Evolutionary conservation across 2,888 invertebrate genomes (phyloP), one percentile per base, ranked within the genome.

Genomic region (Aleiodes alternator): DNA sequence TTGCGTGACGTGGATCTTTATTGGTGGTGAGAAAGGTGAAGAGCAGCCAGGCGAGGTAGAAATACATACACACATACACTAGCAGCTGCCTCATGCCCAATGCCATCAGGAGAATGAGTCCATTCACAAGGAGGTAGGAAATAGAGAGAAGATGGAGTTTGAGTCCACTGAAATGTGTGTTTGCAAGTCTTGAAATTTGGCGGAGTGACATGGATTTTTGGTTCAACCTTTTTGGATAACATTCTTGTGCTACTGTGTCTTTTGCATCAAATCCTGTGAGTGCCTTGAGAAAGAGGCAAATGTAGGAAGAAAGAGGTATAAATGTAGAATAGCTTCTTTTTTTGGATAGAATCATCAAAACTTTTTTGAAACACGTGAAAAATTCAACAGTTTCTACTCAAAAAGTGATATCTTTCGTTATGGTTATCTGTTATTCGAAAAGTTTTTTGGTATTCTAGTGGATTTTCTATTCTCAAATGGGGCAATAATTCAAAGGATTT

Each of bases 211-310:
- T 48, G 48, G 64, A 64, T 64, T 64, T 64, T 38, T 43, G 2
- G 23, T 23, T 23, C 23, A 48, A 64, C 23, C 48, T 64, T 48
- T 64, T 16, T 16, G 64, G 23, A 50, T 66, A 68, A 68, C 56
- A 68, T 50, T 16, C 14, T 57, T 43, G 38, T 64, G 66, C 57
- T 12, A 48, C 38, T 59, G 31, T 64, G 16, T 59, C 61, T 53
- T 14, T 38, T 51, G 59, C 48, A 48, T 77, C 82, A 23, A 23
- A 85, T 86, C 84, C 83, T 14, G 64, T 16, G 43, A 64, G 43
- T 64, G 34, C 23, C 82, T 82, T 77, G 81, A 81, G 81, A 80
- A 77, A 80, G 79, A 80, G 82, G 81, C 81, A 84, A 80, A 85
- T 84, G 84, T 84, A 23, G 23, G 23, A 23, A 23, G 23, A 23